phyloP scores from a whole-genome alignment of 1,140 invertebrate species.

The Drosophila mauritiana region DNA sequence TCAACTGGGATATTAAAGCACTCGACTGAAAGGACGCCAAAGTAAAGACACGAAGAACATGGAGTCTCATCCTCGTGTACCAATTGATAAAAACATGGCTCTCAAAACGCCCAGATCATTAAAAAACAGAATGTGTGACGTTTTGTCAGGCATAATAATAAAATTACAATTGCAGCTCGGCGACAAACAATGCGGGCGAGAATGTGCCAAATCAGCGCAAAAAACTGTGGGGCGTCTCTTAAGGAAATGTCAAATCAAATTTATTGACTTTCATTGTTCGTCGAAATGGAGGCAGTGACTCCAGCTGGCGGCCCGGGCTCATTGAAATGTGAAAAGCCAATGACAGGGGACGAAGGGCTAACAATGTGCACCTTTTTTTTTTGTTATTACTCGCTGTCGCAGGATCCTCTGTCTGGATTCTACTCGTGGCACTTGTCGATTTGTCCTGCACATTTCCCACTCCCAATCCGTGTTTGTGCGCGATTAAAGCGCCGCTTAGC shows the following conservation, averaged over 20 bases:
- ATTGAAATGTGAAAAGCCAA: conserved; percentile 82
- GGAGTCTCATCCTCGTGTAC: conserved; percentile 1
- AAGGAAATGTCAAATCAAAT: conserved; percentile 81
- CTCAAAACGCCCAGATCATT: conserved; percentile 58
- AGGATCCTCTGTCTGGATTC: conserved; percentile 29
- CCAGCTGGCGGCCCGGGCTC: conserved; percentile 48
- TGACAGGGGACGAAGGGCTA: conserved; percentile 52
- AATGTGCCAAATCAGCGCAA: conserved; percentile 73
- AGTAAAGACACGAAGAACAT: neutral
- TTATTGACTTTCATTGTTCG: conserved; percentile 82
- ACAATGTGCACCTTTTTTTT: conserved; percentile 61
- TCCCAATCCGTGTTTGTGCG: conserved; percentile 53
- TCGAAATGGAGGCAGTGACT: conserved; percentile 39
- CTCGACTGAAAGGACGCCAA: no score
- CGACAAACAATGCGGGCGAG: conserved; percentile 47
- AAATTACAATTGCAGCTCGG: conserved; percentile 70
- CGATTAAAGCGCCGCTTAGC: conserved; percentile 71
- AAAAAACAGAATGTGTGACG: conserved; percentile 73
- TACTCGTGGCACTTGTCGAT: conserved; percentile 47
- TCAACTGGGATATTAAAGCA: no score
- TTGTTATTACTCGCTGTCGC: neutral
- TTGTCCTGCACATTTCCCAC: conserved; percentile 44
- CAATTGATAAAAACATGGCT: conserved; percentile 54
- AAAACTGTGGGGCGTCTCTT: conserved; percentile 29
- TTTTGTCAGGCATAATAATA: conserved; percentile 73